Conservation (phyloP, 2,797 vertebrate species). For the Hyperoplus lanceolatus region DNA sequence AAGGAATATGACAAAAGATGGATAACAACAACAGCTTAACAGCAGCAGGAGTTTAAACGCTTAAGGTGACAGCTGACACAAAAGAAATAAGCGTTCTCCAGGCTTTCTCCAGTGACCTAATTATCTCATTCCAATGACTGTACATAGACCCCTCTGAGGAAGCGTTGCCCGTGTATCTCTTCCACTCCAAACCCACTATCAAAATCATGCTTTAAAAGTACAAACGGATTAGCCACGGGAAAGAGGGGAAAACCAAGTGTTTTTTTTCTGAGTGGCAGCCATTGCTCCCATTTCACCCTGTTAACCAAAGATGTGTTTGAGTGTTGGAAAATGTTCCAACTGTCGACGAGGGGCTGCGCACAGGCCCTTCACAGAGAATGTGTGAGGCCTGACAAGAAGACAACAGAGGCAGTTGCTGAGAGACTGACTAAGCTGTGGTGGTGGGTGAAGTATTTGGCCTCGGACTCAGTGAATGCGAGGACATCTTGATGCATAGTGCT, state of each 20-base stretch:
- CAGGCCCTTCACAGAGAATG: slow-evolving; percentile 18
- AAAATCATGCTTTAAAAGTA: not conserved
- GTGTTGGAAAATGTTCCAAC: slow-evolving; percentile 20
- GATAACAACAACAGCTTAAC: not conserved
- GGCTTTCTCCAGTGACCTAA: slow-evolving; percentile 59
- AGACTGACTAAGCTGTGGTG: slow-evolving; percentile 5
- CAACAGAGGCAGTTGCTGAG: not conserved
- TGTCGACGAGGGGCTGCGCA: not conserved
- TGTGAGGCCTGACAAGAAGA: not conserved
- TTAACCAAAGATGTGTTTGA: slow-evolving; percentile 30
- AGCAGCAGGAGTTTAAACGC: not conserved
- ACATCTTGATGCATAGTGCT: slow-evolving; percentile 40
- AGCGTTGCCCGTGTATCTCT: slow-evolving; percentile 27
- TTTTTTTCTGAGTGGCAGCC: slow-evolving; percentile 11
- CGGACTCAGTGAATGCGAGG: slow-evolving; percentile 2
- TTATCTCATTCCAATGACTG: slow-evolving; percentile 23
- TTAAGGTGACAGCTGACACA: slow-evolving; percentile 6
- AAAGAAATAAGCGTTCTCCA: not conserved
- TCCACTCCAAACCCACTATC: slow-evolving; percentile 9
- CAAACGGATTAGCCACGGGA: slow-evolving; percentile 23
- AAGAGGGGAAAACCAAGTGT: slow-evolving; percentile 14
- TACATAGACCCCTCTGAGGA: slow-evolving; percentile 14
- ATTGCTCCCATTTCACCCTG: slow-evolving; percentile 16
- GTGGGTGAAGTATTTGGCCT: not conserved
- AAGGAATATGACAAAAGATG: slow-evolving; percentile 71